Evolutionary conservation across 1,140 invertebrate genomes (phyloP).

Genomic region (Platyura marginata): DNA sequence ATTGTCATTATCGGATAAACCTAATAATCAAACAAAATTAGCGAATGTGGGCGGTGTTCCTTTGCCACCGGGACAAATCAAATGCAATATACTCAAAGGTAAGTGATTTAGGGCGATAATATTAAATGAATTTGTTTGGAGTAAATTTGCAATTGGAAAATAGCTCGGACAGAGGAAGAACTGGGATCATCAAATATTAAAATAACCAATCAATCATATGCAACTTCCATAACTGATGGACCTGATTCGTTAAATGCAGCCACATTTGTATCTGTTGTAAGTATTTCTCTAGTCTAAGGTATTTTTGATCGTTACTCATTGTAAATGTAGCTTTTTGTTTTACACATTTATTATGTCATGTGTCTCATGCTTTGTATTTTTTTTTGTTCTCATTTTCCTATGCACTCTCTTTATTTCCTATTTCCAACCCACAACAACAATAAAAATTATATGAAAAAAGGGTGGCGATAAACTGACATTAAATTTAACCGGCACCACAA

Average conservation of each 20-base stretch:
- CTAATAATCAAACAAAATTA: conserved; percentile 45
- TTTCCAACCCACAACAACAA: conserved; percentile 1
- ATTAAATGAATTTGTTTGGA: conserved; percentile 20
- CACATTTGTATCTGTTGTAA: conserved; percentile 57
- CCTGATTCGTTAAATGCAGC: conserved; percentile 35
- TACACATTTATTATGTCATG: no score
- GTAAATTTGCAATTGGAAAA: conserved; percentile 12
- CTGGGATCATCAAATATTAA: conserved; percentile 32
- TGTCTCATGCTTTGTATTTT: no score
- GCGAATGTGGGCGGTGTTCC: conserved; percentile 36
- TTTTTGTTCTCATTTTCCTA: conserved; percentile 4
- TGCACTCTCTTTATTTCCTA: background rate
- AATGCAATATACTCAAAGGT: conserved; percentile 90
- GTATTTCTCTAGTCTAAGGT: conserved; percentile 12
- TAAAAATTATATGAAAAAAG: conserved; percentile 19
- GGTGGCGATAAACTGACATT: conserved; percentile 59
- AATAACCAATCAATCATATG: conserved; percentile 26
- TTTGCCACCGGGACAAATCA: conserved; percentile 72
- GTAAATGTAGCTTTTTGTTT: conserved; percentile 7
- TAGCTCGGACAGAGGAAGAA: conserved; percentile 38
- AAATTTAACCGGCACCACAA: conserved; percentile 28
- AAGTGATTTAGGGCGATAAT: conserved; percentile 14
- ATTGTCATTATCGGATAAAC: conserved; percentile 32
- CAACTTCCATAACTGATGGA: conserved; percentile 8
- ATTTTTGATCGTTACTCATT: conserved; percentile 2